Conservation (phyloP, 2,888 invertebrate species). For the Drosophila mayaguana region DNA sequence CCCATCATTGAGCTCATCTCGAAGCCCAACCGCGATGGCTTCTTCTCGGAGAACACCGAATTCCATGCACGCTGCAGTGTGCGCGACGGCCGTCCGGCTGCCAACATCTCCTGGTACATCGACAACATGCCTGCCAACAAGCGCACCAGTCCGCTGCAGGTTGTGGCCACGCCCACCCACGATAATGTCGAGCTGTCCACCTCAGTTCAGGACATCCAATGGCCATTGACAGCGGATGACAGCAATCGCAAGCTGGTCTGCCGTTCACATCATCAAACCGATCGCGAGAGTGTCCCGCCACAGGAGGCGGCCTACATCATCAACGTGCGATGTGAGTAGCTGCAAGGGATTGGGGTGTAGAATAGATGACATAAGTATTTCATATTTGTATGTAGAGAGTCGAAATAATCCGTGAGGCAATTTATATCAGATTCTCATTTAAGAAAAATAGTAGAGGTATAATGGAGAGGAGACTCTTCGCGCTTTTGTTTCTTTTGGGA, state of each 20-base stretch:
- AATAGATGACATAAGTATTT: neutral
- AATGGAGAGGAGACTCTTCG: no score
- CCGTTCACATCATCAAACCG: constrained; percentile 87
- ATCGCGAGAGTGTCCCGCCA: constrained; percentile 80
- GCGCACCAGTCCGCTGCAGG: constrained; percentile 87
- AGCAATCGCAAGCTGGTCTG: constrained; percentile 89
- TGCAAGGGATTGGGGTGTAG: neutral
- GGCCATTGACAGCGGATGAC: constrained; percentile 88
- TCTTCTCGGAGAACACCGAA: constrained; percentile 86
- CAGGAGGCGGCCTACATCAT: constrained; percentile 83
- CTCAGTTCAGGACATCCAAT: constrained; percentile 89
- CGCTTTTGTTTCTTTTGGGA: no score
- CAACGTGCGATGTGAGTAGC: constrained; percentile 87
- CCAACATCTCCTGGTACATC: constrained; percentile 91
- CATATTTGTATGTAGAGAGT: neutral
- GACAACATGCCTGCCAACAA: constrained; percentile 88
- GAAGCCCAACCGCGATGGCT: constrained; percentile 77
- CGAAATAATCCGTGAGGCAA: neutral
- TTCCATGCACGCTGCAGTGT: constrained; percentile 89
- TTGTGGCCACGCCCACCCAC: constrained; percentile 84
- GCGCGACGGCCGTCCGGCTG: constrained; percentile 90
- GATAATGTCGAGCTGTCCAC: constrained; percentile 87
- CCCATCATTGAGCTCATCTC: constrained; percentile 81
- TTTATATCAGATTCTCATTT: no score
- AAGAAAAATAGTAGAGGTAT: no score